Evolutionary conservation across 2,797 vertebrate species (phyloP), one percentile per base, ranked within the genome.

Genomic region (Paedocypris micromegethes): DNA sequence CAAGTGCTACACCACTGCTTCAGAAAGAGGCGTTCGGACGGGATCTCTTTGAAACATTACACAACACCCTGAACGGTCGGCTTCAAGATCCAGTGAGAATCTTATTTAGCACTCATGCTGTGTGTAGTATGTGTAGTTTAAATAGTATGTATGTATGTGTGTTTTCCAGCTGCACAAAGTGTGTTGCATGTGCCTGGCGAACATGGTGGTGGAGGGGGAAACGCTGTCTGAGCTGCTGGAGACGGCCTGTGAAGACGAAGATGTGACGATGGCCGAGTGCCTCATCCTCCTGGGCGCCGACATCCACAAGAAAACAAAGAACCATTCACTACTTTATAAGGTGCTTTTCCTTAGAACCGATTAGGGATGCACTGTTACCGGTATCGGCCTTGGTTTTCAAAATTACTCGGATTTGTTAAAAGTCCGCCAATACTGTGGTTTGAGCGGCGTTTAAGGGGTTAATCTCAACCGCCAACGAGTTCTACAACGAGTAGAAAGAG

Each of bases 261-360:
- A 95, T 3, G 84, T 84, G 1, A 48, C 79, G 47, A 90, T 97
- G 91, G 92, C 88, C 1, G 94, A 97, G 80, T 96, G 94, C 74
- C 85, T 99, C 51, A 91, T 99, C 37, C 84, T 93, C 0, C 76
- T 98, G 70, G 94, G 93, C 5, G 94, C 95, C 2, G 94, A 98
- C 53, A 70, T 92, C 81, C 96, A 95, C 80, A 89, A 81, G 82
- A 91, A 91, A 79, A 89, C 88, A 50, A 93, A 93, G 55, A 80
- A 81, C 0, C 88, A 91, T 4, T 92, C 96, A 57, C 91, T 98
- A 67, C 91, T 98, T 73, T 93, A 90, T 82, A 92, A 95, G 92
- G 96, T 98, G n/a, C n/a, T n/a, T n/a, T n/a, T n/a, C n/a, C n/a
- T n/a, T n/a, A n/a, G n/a, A n/a, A n/a, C n/a, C n/a, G n/a, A n/a